A percentile compares a stretch with the other conserved stretches of the same genome.
phyloP scores from a whole-genome alignment of 2,797 vertebrate species.

The Anguilla pacifica region DNA sequence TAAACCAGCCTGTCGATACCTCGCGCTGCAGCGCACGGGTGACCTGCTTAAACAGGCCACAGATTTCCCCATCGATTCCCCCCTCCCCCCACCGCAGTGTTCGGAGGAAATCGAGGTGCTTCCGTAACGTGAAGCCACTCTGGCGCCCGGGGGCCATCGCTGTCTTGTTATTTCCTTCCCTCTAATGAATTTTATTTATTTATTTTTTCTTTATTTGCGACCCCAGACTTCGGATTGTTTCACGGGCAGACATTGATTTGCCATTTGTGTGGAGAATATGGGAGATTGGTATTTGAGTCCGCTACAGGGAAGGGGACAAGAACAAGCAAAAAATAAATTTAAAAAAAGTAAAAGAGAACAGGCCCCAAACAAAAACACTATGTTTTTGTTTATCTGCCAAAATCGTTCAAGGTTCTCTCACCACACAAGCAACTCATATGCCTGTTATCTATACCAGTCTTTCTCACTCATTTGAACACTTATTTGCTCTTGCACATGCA shows the following conservation, averaged over 20 bases:
- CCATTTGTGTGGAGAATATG: slow-evolving; percentile 11
- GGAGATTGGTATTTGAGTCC: not conserved
- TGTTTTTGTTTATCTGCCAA: not conserved
- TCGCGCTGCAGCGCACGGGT: not conserved
- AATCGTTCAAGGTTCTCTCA: not conserved
- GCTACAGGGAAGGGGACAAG: not conserved
- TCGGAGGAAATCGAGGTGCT: slow-evolving; percentile 59
- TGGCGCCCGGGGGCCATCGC: slow-evolving; percentile 43
- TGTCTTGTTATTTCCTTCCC: slow-evolving; percentile 27
- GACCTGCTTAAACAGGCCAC: slow-evolving; percentile 60
- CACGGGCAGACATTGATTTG: slow-evolving; percentile 27
- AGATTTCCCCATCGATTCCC: slow-evolving; percentile 66
- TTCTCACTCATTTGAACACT: not conserved
- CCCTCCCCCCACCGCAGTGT: slow-evolving; percentile 54
- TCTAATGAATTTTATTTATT: slow-evolving; percentile 28
- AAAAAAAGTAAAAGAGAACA: not conserved
- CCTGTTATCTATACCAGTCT: not conserved
- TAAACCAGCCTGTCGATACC: not conserved
- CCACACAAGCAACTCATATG: not conserved
- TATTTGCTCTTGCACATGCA: not conserved
- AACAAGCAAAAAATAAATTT: not conserved
- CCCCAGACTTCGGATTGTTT: slow-evolving; percentile 8
- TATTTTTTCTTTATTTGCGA: not conserved
- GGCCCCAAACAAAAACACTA: not conserved
- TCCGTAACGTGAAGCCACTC: slow-evolving; percentile 43